Conservation (phyloP, 2,797 vertebrate genomes). For the Megalops cyprinoides region DNA sequence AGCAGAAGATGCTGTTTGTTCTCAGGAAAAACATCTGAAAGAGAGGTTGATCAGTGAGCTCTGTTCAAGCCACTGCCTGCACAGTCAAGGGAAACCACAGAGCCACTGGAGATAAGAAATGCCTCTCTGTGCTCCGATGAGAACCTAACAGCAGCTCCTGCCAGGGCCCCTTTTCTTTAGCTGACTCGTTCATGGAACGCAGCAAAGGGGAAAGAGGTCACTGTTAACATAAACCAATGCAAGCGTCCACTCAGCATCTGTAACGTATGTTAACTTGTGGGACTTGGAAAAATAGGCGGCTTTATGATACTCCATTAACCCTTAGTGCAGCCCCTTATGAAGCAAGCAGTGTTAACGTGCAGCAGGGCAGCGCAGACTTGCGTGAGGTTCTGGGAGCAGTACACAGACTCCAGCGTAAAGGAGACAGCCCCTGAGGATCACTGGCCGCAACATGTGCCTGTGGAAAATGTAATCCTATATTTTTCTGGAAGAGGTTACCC, state of each 20-base stretch:
- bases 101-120: no score
- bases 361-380: background rate
- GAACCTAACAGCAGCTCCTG: background rate
- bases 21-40: slow-evolving; percentile 17
- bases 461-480: slow-evolving; percentile 16
- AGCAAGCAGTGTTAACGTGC: background rate
- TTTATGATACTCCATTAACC: background rate
- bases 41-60: background rate
- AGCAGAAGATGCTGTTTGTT: background rate
- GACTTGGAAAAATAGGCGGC: background rate
- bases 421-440: background rate
- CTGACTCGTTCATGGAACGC: background rate
- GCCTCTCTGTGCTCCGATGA: background rate
- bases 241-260: background rate
- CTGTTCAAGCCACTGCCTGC: background rate
- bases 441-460: background rate
- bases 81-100: background rate
- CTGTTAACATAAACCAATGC: background rate
- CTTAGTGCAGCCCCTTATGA: background rate
- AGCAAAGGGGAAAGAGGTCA: no score
- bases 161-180: background rate
- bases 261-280: background rate
- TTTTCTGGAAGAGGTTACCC: slow-evolving; percentile 9
- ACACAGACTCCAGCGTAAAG: background rate
- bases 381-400: background rate